Evolutionary conservation across 2,113 vertebrate species (phyloP).

Genomic region (Callithrix jacchus): DNA sequence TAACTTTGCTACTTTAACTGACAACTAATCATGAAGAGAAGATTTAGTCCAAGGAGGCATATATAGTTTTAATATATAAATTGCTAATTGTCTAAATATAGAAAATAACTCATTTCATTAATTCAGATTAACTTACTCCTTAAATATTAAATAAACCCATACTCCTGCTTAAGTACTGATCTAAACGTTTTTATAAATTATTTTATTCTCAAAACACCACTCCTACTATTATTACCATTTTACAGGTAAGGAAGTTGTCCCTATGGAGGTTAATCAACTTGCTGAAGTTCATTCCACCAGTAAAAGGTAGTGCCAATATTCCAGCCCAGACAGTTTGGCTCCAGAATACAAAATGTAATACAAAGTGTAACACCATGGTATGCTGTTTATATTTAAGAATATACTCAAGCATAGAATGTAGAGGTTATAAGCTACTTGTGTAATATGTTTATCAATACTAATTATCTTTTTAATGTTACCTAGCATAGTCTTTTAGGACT

Average conservation of each 20-base stretch:
- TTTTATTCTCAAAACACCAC: background rate
- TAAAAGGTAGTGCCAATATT: background rate
- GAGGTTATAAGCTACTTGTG: background rate
- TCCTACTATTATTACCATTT: background rate
- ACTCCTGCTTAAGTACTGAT: background rate
- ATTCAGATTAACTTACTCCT: background rate
- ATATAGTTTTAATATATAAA: background rate
- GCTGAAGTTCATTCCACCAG: background rate
- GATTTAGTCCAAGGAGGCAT: background rate
- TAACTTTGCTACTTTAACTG: background rate
- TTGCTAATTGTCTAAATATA: background rate
- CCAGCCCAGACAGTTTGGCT: background rate
- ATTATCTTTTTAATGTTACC: background rate
- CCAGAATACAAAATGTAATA: background rate
- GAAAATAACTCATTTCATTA: background rate
- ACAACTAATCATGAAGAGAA: background rate
- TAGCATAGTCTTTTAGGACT: background rate
- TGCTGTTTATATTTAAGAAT: background rate
- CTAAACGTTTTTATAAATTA: background rate
- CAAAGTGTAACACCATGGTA: background rate
- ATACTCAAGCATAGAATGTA: background rate
- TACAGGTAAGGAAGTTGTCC: background rate
- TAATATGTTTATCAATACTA: background rate
- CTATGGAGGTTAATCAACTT: background rate
- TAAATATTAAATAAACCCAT: constrained; percentile 45